Conservation (phyloP, 2,797 vertebrate species). For the Sphaeramia orbicularis region DNA sequence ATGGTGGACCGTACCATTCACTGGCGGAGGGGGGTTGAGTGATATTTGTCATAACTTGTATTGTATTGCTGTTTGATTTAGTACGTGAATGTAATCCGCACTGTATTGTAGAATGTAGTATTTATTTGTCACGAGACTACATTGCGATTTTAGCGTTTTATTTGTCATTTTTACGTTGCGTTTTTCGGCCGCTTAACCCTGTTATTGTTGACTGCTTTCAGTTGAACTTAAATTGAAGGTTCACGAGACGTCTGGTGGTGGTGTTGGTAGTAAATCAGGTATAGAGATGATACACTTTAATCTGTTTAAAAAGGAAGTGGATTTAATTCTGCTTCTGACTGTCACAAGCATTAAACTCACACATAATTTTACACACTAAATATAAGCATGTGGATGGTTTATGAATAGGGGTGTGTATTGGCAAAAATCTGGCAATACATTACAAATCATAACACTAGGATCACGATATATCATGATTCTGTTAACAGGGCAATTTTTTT, state of each 20-base stretch:
- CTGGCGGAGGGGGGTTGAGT: conserved; percentile 41
- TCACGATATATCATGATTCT: too few relatives aligned
- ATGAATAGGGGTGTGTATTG: too few relatives aligned
- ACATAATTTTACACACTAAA: too few relatives aligned
- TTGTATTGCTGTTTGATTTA: accelerated
- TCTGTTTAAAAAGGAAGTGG: neutral
- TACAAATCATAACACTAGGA: too few relatives aligned
- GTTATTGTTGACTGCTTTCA: conserved; percentile 30
- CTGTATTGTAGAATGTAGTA: accelerated
- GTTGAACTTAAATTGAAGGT: conserved; percentile 77
- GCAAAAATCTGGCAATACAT: too few relatives aligned
- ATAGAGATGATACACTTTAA: neutral
- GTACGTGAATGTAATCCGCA: accelerated
- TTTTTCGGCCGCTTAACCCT: conserved; percentile 2
- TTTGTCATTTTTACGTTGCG: accelerated
- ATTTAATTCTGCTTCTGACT: too few relatives aligned
- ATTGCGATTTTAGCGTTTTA: accelerated
- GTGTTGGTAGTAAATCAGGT: conserved; percentile 47
- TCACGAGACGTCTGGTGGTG: conserved; percentile 74
- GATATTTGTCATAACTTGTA: neutral
- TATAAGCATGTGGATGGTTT: too few relatives aligned
- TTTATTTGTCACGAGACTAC: accelerated
- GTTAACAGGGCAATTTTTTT: too few relatives aligned
- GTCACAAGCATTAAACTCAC: too few relatives aligned
- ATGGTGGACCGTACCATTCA: conserved; percentile 73